Percentiles rank a stretch among this genome's conserved stretches.
Evolutionary conservation across 2,888 invertebrate species (phyloP).

Genomic region (Heterodera filipjevi): DNA sequence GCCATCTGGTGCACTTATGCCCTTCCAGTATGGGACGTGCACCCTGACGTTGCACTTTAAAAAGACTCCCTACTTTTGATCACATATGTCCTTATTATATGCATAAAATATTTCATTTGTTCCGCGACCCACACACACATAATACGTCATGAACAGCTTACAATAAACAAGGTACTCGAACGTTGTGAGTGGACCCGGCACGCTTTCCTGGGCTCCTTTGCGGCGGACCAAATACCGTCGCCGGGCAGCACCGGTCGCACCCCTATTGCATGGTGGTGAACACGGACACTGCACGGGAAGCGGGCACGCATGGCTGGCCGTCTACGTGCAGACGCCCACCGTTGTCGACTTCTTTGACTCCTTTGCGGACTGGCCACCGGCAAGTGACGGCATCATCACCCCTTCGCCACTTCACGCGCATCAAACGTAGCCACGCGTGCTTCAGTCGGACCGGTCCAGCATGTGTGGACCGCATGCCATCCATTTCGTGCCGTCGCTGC

Average conservation of each 20-base stretch:
- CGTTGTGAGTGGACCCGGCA: not conserved
- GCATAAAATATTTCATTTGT: not conserved
- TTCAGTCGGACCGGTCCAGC: conserved; percentile 21
- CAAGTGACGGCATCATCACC: not conserved
- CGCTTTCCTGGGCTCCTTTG: conserved; percentile 5
- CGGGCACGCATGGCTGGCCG: conserved; percentile 6
- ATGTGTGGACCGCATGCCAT: conserved; percentile 24
- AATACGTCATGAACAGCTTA: not conserved
- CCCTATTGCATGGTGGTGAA: conserved; percentile 12
- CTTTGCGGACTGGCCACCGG: conserved; percentile 19
- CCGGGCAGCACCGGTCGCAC: no score
- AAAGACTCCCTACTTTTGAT: conserved; percentile 26
- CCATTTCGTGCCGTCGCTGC: conserved; percentile 23
- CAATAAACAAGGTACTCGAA: conserved; percentile 18
- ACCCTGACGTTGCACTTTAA: conserved; percentile 26
- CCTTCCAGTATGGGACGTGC: conserved; percentile 28
- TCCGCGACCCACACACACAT: not conserved
- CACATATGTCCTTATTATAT: not conserved
- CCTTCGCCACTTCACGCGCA: conserved; percentile 10
- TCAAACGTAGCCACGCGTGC: not conserved
- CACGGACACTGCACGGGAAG: not conserved
- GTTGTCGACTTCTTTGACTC: conserved; percentile 32
- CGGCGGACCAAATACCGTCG: conserved; percentile 21
- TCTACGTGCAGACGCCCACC: conserved; percentile 4
- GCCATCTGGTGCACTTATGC: not conserved